phyloP scores from a whole-genome alignment of 1,140 invertebrate genomes.

The Steinernema feltiae region DNA sequence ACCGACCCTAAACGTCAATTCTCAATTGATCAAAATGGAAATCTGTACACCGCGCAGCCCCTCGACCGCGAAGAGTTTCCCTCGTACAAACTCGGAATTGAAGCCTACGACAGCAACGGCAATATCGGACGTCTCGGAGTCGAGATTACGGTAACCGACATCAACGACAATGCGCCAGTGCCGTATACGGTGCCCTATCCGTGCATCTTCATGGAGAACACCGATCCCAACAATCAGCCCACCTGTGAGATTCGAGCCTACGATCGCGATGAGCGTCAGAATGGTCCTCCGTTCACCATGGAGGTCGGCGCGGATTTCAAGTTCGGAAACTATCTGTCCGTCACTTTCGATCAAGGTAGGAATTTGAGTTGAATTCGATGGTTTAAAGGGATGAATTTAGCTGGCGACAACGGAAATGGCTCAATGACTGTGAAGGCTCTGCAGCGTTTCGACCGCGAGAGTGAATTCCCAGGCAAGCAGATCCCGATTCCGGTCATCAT shows the following conservation, averaged over 20 bases:
- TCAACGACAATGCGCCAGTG: slow-evolving; percentile 56
- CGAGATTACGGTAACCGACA: slow-evolving; percentile 54
- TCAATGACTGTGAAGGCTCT: slow-evolving; percentile 49
- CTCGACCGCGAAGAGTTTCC: slow-evolving; percentile 55
- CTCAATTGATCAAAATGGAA: slow-evolving; percentile 57
- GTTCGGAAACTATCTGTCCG: slow-evolving; percentile 37
- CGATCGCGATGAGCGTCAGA: slow-evolving; percentile 39
- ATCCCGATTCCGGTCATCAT: slow-evolving; percentile 50
- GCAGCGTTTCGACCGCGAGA: slow-evolving; percentile 49
- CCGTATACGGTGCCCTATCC: slow-evolving; percentile 49
- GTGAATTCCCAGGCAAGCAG: slow-evolving; percentile 44
- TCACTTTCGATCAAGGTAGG: slow-evolving; percentile 40
- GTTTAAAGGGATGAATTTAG: slow-evolving; percentile 26
- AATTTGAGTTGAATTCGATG: slow-evolving; percentile 11
- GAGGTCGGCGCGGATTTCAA: slow-evolving; percentile 41
- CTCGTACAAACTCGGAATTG: slow-evolving; percentile 49
- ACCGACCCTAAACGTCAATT: slow-evolving; percentile 58
- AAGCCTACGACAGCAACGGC: slow-evolving; percentile 54
- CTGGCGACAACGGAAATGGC: slow-evolving; percentile 45
- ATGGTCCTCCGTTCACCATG: slow-evolving; percentile 54
- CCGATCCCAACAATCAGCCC: slow-evolving; percentile 43
- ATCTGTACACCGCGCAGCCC: slow-evolving; percentile 44
- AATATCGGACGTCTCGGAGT: slow-evolving; percentile 53
- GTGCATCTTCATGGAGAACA: slow-evolving; percentile 57
- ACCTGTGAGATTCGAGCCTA: slow-evolving; percentile 50